Evolutionary conservation across 2,113 vertebrate genomes (phyloP), one percentile per base, ranked within the genome.

Genomic region (Trogon melanurus): DNA sequence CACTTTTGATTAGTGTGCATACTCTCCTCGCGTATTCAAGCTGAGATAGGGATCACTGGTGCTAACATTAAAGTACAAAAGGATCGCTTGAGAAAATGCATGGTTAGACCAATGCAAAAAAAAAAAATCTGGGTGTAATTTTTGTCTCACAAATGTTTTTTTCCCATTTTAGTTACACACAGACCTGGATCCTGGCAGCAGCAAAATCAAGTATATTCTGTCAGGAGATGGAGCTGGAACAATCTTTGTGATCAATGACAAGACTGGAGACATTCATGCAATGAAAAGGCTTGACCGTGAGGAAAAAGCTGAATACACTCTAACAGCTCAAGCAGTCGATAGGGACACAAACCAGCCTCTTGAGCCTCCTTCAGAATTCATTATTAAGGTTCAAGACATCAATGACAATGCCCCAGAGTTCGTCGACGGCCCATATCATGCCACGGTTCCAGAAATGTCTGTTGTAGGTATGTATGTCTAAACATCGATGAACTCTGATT

Each of bases 371-470:
- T 99, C 99, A 10, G 99, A 99, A 97, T 99, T 99, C 98, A 99
- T 99, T 97, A 99, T 99, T 90, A 99, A 99, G 98, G 99, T 99
- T 72, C 99, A 99, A 97, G 99, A 99, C 97, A 99, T 99, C 98
- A 99, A 99, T n/a, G 99, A 99, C 98, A 99, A 99, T 34, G 98
- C 99, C 4, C 99, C 99, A 0, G 99, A 99, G 96, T 99, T 99
- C 97, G 97, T 98, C 4, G 98, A 99, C 60, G 99, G 99, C 25
- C 99, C 99, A 2, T 99, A 99, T 97, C 98, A 98, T 13, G 99
- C 99, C 20, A 98, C 98, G 0, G 99, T 99, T 80, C 99, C 99
- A 17, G 99, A 99, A 96, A 99, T 99, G 99, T 99, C 99, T 64
- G 91, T 99, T 74, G 98, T 99, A 82, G 99, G 99, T 99, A 98